Evolutionary conservation across 2,888 invertebrate genomes (phyloP).

Genomic region (Mimachlamys varia): DNA sequence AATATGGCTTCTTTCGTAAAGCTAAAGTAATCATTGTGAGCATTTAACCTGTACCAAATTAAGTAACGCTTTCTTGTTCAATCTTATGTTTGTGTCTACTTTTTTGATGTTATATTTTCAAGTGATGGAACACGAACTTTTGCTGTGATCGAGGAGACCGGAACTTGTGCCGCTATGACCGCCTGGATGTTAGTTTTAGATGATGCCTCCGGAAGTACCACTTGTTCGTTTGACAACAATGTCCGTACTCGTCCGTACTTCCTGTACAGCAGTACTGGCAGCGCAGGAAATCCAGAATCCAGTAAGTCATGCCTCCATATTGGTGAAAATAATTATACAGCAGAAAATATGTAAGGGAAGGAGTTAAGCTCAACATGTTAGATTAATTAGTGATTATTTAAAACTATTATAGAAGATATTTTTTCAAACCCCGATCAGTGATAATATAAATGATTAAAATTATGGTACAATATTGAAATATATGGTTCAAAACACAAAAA

Average conservation of each 20-base stretch:
- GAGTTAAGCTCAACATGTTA: background rate
- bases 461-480: no score
- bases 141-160: background rate
- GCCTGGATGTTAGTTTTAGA: constrained; percentile 7
- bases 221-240: background rate
- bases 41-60: no score
- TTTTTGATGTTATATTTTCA: background rate
- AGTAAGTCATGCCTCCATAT: background rate
- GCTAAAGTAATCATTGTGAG: no score
- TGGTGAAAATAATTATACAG: background rate
- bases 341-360: background rate
- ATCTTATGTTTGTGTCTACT: background rate
- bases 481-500: no score
- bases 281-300: background rate
- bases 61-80: no score
- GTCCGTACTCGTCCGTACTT: background rate
- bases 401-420: no score
- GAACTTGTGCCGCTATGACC: background rate
- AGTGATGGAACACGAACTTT: background rate
- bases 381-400: no score
- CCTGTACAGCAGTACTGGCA: background rate
- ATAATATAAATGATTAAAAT: no score
- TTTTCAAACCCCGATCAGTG: no score
- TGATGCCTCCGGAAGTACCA: background rate
- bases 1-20: no score